These are phyloP conservation scores for Rhabditoides inermis DNA, from an alignment of 2,888 invertebrate genomes.

Conservation along the genomic window DNA sequence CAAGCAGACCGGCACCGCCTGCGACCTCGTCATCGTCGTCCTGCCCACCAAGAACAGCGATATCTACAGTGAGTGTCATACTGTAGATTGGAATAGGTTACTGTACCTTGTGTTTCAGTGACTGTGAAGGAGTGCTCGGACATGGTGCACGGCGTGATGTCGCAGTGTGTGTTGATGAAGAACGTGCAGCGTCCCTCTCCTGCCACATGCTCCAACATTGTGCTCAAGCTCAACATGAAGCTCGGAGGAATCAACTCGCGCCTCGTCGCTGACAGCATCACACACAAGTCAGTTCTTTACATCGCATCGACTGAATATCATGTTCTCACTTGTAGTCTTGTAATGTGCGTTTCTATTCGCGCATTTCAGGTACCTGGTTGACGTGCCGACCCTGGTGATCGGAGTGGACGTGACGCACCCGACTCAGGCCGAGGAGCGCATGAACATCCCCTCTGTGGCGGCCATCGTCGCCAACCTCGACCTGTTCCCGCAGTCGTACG, in stretches of 20 bases:
- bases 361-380: constrained; percentile 25
- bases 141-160: constrained; percentile 47
- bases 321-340: neutral
- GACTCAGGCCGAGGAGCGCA: constrained; percentile 65
- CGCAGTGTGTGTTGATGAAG: constrained; percentile 53
- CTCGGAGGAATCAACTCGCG: constrained; percentile 73
- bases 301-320: neutral
- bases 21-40: constrained; percentile 43
- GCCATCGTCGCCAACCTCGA: constrained; percentile 56
- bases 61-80: constrained; percentile 30
- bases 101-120: too few relatives aligned
- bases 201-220: constrained; percentile 59
- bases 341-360: neutral
- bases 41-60: constrained; percentile 42
- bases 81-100: too few relatives aligned
- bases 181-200: constrained; percentile 52
- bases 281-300: constrained; percentile 15
- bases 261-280: constrained; percentile 37
- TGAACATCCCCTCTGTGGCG: constrained; percentile 60
- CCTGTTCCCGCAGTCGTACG: constrained; percentile 47
- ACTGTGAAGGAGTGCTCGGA: constrained; percentile 40
- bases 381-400: constrained; percentile 63
- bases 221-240: constrained; percentile 62
- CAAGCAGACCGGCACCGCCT: constrained; percentile 22
- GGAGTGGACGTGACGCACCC: constrained; percentile 92